phyloP scores from a whole-genome alignment of 2,797 vertebrate species.

The Pangasius larnaudii region DNA sequence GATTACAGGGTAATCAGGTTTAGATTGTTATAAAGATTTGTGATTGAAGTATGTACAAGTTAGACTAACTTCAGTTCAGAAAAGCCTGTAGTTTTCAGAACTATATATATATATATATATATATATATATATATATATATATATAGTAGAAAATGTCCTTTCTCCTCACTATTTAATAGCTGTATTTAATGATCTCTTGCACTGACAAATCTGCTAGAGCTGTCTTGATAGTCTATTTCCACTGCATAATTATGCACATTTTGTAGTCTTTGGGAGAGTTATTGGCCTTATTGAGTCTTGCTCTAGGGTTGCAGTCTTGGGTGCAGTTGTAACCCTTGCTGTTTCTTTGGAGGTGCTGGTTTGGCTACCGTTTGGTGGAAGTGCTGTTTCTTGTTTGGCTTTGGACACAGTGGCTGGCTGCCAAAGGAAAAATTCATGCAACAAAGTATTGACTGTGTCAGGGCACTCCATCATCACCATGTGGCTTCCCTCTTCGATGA shows the following conservation, averaged over 20 bases:
- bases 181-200: not conserved
- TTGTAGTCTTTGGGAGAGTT: conserved; percentile 22
- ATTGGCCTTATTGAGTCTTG: conserved; percentile 32
- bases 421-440: conserved; percentile 96
- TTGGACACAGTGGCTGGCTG: conserved; percentile 75
- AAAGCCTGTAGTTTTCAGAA: not conserved
- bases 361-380: conserved; percentile 60
- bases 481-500: conserved; percentile 95
- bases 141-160: not conserved
- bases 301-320: conserved; percentile 26
- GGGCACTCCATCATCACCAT: conserved; percentile 99
- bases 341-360: conserved; percentile 43
- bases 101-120: not conserved
- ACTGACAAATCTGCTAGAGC: not conserved
- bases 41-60: not conserved
- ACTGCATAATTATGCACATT: not conserved
- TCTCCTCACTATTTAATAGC: too few relatives aligned
- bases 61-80: not conserved
- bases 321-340: conserved; percentile 28
- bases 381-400: conserved; percentile 65
- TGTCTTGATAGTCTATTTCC: not conserved
- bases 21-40: not conserved
- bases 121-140: not conserved
- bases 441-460: conserved; percentile 90
- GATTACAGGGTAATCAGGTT: not conserved